Conservation (phyloP, 2,797 vertebrate genomes). For the Choloepus didactylus region DNA sequence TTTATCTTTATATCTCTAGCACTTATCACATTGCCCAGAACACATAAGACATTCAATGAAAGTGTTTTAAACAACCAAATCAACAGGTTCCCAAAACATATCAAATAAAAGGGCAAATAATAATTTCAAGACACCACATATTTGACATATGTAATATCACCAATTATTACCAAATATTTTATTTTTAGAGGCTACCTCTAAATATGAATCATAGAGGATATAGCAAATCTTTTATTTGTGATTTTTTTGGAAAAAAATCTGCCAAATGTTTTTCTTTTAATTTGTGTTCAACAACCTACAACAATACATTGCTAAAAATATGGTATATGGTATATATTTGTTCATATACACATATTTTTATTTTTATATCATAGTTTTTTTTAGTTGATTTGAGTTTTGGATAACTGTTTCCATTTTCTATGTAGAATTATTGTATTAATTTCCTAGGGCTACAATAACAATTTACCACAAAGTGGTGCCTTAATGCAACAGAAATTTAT, state of each 20-base stretch:
- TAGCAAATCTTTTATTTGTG: not conserved
- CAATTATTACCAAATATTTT: not conserved
- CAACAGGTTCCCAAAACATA: not conserved
- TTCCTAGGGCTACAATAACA: too few species aligned
- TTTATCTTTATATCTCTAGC: not conserved
- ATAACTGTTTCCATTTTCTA: not conserved
- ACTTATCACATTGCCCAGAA: not conserved
- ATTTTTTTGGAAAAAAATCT: not conserved
- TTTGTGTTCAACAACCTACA: not conserved
- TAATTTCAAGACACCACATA: not conserved
- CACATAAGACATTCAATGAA: not conserved
- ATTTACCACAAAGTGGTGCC: too few species aligned
- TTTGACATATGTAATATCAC: not conserved
- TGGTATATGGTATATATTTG: not conserved
- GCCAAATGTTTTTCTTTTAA: not conserved
- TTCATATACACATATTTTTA: not conserved
- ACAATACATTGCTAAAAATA: not conserved
- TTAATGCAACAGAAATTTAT: too few species aligned
- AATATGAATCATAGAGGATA: not conserved
- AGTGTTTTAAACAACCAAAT: slow-evolving; percentile 30
- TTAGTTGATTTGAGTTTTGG: not conserved
- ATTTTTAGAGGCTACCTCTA: not conserved
- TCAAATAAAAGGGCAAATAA: not conserved
- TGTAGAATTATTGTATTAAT: not conserved
- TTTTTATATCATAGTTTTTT: not conserved